Evolutionary conservation across 2,888 invertebrate species (phyloP).

Genomic region (Protophormia terraenovae): DNA sequence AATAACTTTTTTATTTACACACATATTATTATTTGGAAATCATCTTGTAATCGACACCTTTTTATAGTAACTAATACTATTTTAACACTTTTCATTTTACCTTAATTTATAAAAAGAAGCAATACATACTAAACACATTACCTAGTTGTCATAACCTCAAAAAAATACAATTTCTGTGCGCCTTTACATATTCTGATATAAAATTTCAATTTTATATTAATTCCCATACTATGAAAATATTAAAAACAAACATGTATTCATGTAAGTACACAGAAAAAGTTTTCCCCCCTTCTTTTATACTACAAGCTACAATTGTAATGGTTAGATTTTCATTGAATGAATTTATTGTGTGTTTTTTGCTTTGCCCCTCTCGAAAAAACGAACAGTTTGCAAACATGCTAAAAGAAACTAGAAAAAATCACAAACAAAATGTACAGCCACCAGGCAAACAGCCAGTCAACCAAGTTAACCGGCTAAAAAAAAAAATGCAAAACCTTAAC

Average conservation of each 20-base stretch:
- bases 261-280: not conserved
- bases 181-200: not conserved
- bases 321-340: constrained; percentile 53
- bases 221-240: too few relatives aligned
- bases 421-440: constrained; percentile 56
- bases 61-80: too few relatives aligned
- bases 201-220: not conserved
- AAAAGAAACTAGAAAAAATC: not conserved
- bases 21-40: too few relatives aligned
- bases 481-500: constrained; percentile 21
- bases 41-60: too few relatives aligned
- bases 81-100: too few relatives aligned
- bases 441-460: constrained; percentile 57
- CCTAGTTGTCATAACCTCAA: not conserved
- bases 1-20: too few relatives aligned
- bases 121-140: not conserved
- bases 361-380: too few relatives aligned
- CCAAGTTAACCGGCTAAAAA: constrained; percentile 43
- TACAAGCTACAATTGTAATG: constrained; percentile 19
- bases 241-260: too few relatives aligned
- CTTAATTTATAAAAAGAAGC: too few relatives aligned
- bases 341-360: constrained; percentile 9
- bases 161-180: not conserved
- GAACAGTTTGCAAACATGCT: constrained; percentile 12
- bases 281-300: not conserved